phyloP scores from a whole-genome alignment of 2,113 vertebrate species.

The Mugil cephalus region DNA sequence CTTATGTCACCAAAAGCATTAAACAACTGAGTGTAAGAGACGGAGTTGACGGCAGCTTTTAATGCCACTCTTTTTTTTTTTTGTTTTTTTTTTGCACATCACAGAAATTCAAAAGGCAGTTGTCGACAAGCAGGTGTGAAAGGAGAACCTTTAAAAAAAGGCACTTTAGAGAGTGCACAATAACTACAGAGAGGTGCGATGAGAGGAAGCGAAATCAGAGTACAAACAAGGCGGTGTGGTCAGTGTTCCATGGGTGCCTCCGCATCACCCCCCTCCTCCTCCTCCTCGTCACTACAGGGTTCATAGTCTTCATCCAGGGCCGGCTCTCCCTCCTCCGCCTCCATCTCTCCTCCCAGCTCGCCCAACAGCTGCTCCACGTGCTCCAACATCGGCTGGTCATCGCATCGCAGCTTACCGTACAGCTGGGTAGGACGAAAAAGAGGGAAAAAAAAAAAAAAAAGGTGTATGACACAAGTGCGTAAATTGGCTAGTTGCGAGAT shows the following conservation, averaged over 20 bases:
- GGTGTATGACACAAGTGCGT: slow-evolving; percentile 11
- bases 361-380: slow-evolving; percentile 84
- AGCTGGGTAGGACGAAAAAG: slow-evolving; percentile 67
- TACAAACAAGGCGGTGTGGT: slow-evolving; percentile 26
- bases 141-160: slow-evolving; percentile 46
- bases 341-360: slow-evolving; percentile 79
- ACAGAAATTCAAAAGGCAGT: slow-evolving; percentile 40
- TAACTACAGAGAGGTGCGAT: slow-evolving; percentile 17
- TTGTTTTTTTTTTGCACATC: slow-evolving; percentile 19
- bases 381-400: slow-evolving; percentile 82
- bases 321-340: slow-evolving; percentile 63
- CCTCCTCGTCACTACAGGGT: slow-evolving; percentile 80
- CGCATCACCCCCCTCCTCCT: slow-evolving; percentile 58
- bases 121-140: slow-evolving; percentile 37
- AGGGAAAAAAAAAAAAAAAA: slow-evolving; percentile 2
- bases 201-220: slow-evolving; percentile 7
- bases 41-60: slow-evolving; percentile 50
- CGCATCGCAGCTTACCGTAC: slow-evolving; percentile 83
- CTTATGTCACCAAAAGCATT: slow-evolving; percentile 63
- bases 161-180: slow-evolving; percentile 43
- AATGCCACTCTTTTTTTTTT: slow-evolving; percentile 41
- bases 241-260: slow-evolving; percentile 84
- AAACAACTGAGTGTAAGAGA: slow-evolving; percentile 57
- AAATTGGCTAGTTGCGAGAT: background rate
- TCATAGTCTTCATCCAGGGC: slow-evolving; percentile 73